phyloP scores from a whole-genome alignment of 1,140 invertebrate genomes.

The Matsumurasca onukii region DNA sequence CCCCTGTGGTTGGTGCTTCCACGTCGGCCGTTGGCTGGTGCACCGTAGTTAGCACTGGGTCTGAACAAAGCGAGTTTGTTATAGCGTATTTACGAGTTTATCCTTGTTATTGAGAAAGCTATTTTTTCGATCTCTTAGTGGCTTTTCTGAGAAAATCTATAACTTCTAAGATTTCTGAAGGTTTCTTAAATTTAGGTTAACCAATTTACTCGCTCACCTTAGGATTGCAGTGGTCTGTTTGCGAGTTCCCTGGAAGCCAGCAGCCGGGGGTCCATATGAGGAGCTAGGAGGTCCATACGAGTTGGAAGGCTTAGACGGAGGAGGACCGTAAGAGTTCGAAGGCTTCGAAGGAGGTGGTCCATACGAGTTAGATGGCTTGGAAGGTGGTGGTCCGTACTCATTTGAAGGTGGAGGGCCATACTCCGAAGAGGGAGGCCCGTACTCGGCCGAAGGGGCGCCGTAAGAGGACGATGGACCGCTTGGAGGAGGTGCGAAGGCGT shows the following conservation, averaged over 20 bases:
- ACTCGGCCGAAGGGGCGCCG: slow-evolving; percentile 9
- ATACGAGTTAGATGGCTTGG: too few relatives aligned
- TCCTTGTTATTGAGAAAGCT: too few relatives aligned
- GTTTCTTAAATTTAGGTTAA: too few relatives aligned
- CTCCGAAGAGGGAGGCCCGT: not conserved
- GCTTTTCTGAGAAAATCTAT: too few relatives aligned
- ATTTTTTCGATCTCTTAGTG: too few relatives aligned
- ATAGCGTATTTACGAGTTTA: too few relatives aligned
- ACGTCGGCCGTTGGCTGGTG: too few relatives aligned
- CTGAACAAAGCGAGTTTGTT: not conserved
- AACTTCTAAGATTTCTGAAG: too few relatives aligned
- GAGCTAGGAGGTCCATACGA: not conserved
- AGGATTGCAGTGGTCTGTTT: not conserved
- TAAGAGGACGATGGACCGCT: slow-evolving; percentile 3
- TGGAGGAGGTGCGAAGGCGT: slow-evolving; percentile 21
- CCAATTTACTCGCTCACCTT: too few relatives aligned
- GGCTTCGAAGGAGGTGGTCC: slow-evolving; percentile 15
- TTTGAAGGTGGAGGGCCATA: slow-evolving; percentile 6
- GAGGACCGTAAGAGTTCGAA: not conserved
- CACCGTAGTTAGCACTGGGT: slow-evolving; percentile 16
- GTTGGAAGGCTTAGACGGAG: too few relatives aligned
- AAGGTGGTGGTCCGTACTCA: too few relatives aligned
- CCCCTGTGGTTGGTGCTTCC: not conserved
- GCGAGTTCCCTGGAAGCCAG: not conserved
- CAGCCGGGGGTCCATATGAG: slow-evolving; percentile 5